These are phyloP conservation scores for Gallinago jamesoni DNA, from an alignment of 2,113 vertebrate species.

Conservation along the genomic window DNA sequence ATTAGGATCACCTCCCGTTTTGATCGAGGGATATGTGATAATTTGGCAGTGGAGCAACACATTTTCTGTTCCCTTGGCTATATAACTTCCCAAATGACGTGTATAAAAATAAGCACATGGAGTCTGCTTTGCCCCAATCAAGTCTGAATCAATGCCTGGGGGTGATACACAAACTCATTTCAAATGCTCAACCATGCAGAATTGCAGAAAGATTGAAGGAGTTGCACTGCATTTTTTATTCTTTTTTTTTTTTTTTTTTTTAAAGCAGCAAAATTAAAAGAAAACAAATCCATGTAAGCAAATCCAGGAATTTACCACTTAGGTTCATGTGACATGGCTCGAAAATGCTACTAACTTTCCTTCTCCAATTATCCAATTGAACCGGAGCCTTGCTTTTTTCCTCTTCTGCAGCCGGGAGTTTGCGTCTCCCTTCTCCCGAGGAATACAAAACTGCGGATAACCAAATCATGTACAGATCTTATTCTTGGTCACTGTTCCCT, in stretches of 20 bases:
- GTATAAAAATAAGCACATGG: slow-evolving; percentile 92
- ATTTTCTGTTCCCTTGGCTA: slow-evolving; percentile 81
- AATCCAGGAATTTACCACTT: slow-evolving; percentile 50
- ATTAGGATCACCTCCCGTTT: slow-evolving; percentile 79
- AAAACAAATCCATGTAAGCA: slow-evolving; percentile 62
- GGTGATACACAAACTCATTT: slow-evolving; percentile 94
- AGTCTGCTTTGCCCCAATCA: slow-evolving; percentile 94
- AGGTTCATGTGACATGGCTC: background rate
- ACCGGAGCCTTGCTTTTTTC: background rate
- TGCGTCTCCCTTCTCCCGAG: background rate
- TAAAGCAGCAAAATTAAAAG: slow-evolving; percentile 63
- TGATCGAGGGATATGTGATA: slow-evolving; percentile 77
- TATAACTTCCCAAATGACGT: slow-evolving; percentile 89
- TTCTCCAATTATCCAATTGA: slow-evolving; percentile 7
- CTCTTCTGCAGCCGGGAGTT: background rate
- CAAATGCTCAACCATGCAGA: slow-evolving; percentile 97
- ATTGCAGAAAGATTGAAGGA: slow-evolving; percentile 90
- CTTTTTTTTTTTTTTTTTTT: slow-evolving; percentile 13
- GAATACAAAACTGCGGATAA: background rate
- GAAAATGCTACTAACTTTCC: slow-evolving; percentile 32
- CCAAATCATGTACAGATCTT: background rate
- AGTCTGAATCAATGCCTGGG: slow-evolving; percentile 91
- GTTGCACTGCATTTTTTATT: slow-evolving; percentile 75
- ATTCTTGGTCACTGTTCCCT: background rate
- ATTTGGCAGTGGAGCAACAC: slow-evolving; percentile 78